Evolutionary conservation across 2,113 vertebrate species (phyloP), one percentile per base, ranked within the genome.

Genomic region (Vulpes lagopus): DNA sequence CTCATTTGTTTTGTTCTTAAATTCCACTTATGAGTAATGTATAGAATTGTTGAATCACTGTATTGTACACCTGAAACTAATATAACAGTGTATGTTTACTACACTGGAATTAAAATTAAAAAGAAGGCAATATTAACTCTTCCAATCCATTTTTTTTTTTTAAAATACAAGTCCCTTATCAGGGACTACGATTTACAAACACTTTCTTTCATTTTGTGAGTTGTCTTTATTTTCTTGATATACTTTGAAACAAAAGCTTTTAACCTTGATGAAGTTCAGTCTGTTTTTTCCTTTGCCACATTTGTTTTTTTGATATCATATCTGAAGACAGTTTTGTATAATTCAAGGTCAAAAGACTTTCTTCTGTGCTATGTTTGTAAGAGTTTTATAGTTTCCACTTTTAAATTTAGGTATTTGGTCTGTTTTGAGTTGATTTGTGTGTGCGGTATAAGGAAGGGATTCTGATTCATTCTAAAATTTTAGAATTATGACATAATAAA

Each of bases 181-280:
- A 55, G 23, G 64, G n/a, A 91, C 38, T 65, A 65, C 27, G 32
- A 80, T 55, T 80, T 55, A 51, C 49, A 80, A 65, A 55, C 17
- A 62, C 43, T 76, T 89, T 78, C 59, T 78, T 43, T 25, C 23
- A 53, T 64, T 79, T 8, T 65, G 20, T 90, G 22, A 8, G 20
- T 27, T 53, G 20, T 80, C 74, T 65, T 80, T 91, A 91, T n/a
- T 80, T 80, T 91, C 89, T 91, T 80, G 32, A 91, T 67, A 67
- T 38, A 51, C 17, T 91, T 80, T 91, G 74, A 65, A 55, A 55
- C 23, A 91, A 32, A 6, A 80, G n/a, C 67, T 30, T 91, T 80
- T 67, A 67, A 55, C 49, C 53, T 15, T 87, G 32, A 87, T 57
- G 59, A 76, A 51, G 38, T 89, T 30, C 7, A 74, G 0, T 62